Percentiles rank a stretch among this genome's conserved stretches.
These are phyloP conservation scores for Anthopleura sola DNA, from an alignment of 64 coral and sea anemone species.

Conservation along the genomic window DNA sequence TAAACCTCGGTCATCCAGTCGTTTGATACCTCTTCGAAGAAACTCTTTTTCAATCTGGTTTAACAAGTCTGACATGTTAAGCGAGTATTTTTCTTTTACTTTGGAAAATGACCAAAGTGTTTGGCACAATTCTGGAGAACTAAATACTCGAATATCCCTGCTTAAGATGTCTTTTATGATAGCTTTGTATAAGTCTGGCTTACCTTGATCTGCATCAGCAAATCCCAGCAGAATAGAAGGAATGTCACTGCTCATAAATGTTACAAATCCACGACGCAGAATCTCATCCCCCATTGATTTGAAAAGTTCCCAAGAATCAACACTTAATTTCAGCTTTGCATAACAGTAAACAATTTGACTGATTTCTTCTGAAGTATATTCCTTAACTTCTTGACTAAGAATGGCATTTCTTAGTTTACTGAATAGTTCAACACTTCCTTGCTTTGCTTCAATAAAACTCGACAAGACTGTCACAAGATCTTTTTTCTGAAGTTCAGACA, in stretches of 20 bases:
- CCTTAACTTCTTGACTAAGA: neutral
- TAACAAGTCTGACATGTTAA: neutral
- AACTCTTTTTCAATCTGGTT: constrained; percentile 4
- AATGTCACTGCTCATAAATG: neutral
- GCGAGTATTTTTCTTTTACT: neutral
- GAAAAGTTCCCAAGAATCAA: neutral
- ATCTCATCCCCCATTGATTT: neutral
- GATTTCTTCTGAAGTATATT: neutral
- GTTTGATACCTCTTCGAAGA: neutral
- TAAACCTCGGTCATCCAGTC: constrained; percentile 4
- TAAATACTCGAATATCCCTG: constrained; percentile 2
- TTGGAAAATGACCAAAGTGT: constrained; percentile 13
- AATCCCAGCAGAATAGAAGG: neutral
- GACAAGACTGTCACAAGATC: neutral
- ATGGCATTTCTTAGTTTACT: neutral
- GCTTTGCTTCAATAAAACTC: neutral
- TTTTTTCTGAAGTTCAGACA: neutral
- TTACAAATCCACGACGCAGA: neutral
- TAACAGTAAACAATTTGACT: neutral
- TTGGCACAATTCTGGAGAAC: constrained; percentile 4
- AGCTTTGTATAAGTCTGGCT: neutral
- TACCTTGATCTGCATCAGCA: neutral
- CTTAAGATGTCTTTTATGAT: constrained; percentile 6
- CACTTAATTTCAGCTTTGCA: neutral
- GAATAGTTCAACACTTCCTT: neutral